Evolutionary conservation across 2,113 vertebrate species (phyloP).

Genomic region (Maccullochella peelii): DNA sequence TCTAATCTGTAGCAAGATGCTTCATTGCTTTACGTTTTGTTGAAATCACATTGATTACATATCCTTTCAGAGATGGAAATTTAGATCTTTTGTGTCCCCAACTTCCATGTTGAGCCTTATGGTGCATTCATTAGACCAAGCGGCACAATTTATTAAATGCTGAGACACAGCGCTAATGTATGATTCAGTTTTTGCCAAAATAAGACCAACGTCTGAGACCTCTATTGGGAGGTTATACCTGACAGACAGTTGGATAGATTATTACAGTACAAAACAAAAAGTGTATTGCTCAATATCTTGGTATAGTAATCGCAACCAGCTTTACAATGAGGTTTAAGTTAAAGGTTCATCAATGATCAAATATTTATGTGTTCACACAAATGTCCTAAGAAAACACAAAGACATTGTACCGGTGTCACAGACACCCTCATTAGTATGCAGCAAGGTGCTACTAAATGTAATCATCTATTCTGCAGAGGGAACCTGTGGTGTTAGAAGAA

Average conservation of each 20-base stretch:
- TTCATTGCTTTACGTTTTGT: neutral
- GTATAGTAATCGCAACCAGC: constrained; percentile 2
- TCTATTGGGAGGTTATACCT: neutral
- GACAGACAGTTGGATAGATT: neutral
- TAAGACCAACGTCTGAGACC: neutral
- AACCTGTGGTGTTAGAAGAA: constrained; percentile 3
- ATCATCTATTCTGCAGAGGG: constrained; percentile 37
- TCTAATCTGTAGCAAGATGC: neutral
- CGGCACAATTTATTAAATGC: neutral
- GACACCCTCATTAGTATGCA: constrained; percentile 28
- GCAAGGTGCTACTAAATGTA: constrained; percentile 14
- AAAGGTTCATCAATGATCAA: constrained; percentile 9
- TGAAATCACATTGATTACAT: constrained; percentile 8
- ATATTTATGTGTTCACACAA: constrained; percentile 10
- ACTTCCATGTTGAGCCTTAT: neutral
- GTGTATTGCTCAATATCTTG: neutral
- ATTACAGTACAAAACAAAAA: neutral
- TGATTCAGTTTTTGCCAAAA: constrained; percentile 19
- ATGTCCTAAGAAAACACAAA: neutral
- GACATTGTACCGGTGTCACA: constrained; percentile 1
- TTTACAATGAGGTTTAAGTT: constrained; percentile 4
- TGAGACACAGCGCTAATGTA: neutral
- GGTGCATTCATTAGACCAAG: constrained; percentile 1
- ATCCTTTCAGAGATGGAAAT: constrained; percentile 9
- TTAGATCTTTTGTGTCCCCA: neutral